Evolutionary conservation across 2,113 vertebrate species (phyloP).

Genomic region (Chroicocephalus ridibundus): DNA sequence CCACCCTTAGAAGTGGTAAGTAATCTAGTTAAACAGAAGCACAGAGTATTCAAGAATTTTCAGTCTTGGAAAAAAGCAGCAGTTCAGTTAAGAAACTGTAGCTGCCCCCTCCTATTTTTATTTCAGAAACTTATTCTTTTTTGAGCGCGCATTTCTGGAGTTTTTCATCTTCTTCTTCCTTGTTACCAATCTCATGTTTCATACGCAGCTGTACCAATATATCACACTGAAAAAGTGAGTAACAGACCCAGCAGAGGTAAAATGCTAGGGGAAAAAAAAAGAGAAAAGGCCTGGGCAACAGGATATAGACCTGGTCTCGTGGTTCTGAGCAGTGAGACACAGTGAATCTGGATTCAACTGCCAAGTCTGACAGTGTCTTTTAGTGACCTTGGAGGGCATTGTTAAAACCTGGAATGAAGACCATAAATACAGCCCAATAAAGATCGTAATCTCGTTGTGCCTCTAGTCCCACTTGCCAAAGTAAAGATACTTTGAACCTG

Average conservation of each 20-base stretch:
- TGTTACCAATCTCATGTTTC: background rate
- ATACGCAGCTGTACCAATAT: background rate
- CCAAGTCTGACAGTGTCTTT: background rate
- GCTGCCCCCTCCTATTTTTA: background rate
- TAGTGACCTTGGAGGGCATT: background rate
- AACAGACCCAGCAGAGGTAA: background rate
- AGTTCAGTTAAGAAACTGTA: background rate
- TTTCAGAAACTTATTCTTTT: background rate
- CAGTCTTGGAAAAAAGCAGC: background rate
- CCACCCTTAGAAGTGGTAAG: background rate
- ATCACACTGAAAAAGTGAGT: background rate
- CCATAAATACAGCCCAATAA: background rate
- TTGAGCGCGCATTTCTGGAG: background rate
- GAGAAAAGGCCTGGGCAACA: background rate
- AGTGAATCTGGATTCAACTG: background rate
- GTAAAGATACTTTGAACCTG: background rate
- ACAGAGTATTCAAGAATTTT: background rate
- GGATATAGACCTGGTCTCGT: background rate
- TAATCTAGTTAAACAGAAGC: background rate
- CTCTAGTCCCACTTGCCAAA: background rate
- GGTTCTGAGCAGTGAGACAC: background rate
- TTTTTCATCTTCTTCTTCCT: background rate
- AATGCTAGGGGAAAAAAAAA: background rate
- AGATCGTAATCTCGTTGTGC: background rate
- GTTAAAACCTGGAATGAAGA: background rate